These are phyloP conservation scores for Gambusia yucatana DNA, from an alignment of 2,797 vertebrate species.

Conservation along the genomic window DNA sequence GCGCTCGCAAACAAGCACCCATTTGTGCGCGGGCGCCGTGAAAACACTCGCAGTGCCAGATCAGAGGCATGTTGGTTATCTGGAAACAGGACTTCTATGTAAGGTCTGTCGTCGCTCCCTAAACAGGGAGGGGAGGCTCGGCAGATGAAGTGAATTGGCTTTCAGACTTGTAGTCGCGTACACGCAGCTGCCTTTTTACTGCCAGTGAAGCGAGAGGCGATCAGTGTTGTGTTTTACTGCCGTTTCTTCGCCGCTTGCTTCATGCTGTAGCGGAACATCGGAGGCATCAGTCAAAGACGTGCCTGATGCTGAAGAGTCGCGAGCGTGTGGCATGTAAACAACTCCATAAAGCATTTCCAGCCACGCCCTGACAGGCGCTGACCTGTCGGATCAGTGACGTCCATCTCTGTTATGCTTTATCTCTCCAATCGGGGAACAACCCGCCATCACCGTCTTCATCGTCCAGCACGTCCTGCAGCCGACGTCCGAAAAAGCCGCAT, in stretches of 20 bases:
- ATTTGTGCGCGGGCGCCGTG: constrained; percentile 7
- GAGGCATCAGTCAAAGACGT: constrained; percentile 21
- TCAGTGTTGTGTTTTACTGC: constrained; percentile 4
- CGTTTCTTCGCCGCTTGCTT: neutral
- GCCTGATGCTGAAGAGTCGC: constrained; percentile 7
- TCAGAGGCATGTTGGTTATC: constrained; percentile 60
- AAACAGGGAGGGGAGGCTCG: neutral
- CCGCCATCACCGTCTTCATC: constrained; percentile 16
- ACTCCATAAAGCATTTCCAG: constrained; percentile 28
- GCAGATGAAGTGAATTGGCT: neutral
- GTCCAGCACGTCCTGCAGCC: constrained; percentile 27
- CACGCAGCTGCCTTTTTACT: constrained; percentile 10
- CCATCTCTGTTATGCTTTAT: constrained; percentile 55
- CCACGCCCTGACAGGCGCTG: constrained; percentile 22
- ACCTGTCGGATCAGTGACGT: constrained; percentile 41
- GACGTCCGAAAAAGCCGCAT: constrained; percentile 12
- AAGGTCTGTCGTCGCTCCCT: constrained; percentile 35
- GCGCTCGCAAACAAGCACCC: neutral
- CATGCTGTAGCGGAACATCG: constrained; percentile 17
- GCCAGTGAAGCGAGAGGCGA: constrained; percentile 12
- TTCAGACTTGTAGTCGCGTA: constrained; percentile 1
- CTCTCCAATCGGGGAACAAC: constrained; percentile 26
- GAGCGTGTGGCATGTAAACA: constrained; percentile 47
- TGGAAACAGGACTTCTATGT: constrained; percentile 49
- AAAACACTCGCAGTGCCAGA: constrained; percentile 33